These are phyloP conservation scores for Alexandromys oeconomus DNA, from an alignment of 2,797 vertebrate species.

Conservation along the genomic window DNA sequence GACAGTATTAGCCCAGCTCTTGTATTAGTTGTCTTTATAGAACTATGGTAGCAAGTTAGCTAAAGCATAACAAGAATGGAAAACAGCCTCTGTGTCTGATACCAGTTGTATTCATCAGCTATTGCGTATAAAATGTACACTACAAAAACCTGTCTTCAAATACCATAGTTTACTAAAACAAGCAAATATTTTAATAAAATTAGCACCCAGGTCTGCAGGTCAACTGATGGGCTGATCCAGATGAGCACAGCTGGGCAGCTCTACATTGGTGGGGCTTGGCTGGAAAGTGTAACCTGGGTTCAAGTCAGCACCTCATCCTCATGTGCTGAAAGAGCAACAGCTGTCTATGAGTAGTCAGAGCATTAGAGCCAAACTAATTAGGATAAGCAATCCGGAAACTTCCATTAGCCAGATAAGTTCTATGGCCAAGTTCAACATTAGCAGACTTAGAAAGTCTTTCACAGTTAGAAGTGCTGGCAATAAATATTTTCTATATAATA, in stretches of 20 bases:
- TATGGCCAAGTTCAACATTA: background rate
- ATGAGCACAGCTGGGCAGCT: background rate
- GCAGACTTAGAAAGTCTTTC: constrained; percentile 7
- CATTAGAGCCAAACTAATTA: background rate
- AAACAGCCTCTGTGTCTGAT: background rate
- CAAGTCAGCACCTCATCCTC: background rate
- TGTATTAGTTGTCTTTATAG: background rate
- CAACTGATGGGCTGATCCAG: background rate
- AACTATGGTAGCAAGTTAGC: background rate
- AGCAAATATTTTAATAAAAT: background rate
- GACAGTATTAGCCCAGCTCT: background rate
- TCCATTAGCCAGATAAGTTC: background rate
- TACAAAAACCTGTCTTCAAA: background rate
- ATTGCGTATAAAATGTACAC: background rate
- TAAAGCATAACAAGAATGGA: background rate
- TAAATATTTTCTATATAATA: background rate
- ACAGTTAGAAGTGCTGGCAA: background rate
- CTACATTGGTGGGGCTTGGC: background rate
- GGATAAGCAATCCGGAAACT: background rate
- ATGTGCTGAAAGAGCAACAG: background rate
- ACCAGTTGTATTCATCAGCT: background rate
- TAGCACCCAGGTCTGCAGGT: background rate
- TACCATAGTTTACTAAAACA: background rate
- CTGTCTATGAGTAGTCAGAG: background rate
- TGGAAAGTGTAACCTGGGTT: background rate